These are phyloP conservation scores for Creontiades dilutus DNA, from an alignment of 2,888 invertebrate species.

Conservation along the genomic window DNA sequence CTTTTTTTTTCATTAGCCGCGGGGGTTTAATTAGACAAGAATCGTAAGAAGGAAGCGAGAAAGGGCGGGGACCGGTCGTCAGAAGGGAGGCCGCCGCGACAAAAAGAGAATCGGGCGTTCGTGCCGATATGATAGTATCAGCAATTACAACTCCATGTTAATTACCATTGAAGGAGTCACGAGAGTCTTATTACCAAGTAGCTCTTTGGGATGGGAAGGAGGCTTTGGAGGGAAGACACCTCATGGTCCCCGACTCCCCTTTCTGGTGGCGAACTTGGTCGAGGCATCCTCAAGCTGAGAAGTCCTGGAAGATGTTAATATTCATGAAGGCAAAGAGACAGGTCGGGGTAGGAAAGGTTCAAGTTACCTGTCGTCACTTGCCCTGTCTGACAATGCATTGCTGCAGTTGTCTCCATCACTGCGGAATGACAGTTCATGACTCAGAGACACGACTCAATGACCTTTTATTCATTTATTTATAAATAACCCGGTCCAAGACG, in stretches of 20 bases:
- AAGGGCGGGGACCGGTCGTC: conserved; percentile 38
- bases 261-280: not conserved
- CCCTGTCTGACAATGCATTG: not conserved
- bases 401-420: not conserved
- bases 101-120: conserved; percentile 66
- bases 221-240: conserved; percentile 44
- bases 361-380: conserved; percentile 3
- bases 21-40: conserved; percentile 43
- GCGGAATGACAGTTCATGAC: not conserved
- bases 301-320: conserved; percentile 63
- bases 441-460: not conserved
- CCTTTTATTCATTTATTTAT: no score
- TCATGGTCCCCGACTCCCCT: not conserved
- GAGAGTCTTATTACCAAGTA: conserved; percentile 67
- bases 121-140: conserved; percentile 68
- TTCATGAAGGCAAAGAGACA: conserved; percentile 54
- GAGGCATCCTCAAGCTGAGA: conserved; percentile 23
- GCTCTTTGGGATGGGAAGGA: conserved; percentile 47
- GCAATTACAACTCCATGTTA: conserved; percentile 71
- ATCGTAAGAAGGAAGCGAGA: conserved; percentile 47
- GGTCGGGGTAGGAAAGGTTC: not conserved
- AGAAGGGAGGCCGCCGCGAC: conserved; percentile 53
- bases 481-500: no score
- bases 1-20: conserved; percentile 23
- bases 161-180: conserved; percentile 70